phyloP scores from a whole-genome alignment of 1,140 invertebrate genomes.

The Drosophila neocordata region DNA sequence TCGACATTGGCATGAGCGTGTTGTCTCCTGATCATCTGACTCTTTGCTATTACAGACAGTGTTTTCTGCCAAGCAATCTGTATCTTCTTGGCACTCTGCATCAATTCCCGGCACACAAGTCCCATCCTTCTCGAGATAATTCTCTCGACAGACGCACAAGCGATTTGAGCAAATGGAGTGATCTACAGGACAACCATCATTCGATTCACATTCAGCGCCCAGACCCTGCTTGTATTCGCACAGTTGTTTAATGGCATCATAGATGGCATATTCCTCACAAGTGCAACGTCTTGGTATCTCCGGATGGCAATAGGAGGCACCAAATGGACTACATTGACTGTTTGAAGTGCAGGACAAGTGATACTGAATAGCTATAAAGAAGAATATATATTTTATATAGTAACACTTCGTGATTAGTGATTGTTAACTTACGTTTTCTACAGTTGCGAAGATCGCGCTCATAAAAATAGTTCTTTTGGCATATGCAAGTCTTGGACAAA shows the following conservation, averaged over 20 bases:
- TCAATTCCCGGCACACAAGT: conserved; percentile 82
- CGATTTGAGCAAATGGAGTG: conserved; percentile 82
- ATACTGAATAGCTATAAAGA: conserved; percentile 75
- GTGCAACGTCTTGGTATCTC: conserved; percentile 74
- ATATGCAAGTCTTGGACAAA: conserved; percentile 74
- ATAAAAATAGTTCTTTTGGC: conserved; percentile 81
- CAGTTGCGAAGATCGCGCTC: conserved; percentile 72
- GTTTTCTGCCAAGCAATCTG: conserved; percentile 82
- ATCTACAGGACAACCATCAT: conserved; percentile 67
- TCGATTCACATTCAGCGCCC: conserved; percentile 71
- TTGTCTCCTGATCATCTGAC: conserved; percentile 47
- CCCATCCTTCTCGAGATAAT: conserved; percentile 77
- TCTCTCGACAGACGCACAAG: conserved; percentile 79
- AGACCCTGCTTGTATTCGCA: conserved; percentile 73
- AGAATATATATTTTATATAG: neutral
- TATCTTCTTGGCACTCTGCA: conserved; percentile 76
- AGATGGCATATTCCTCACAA: conserved; percentile 75
- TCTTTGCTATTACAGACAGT: conserved; percentile 70
- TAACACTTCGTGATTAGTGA: too few relatives aligned
- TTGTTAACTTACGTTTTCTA: conserved; percentile 72
- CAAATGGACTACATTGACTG: conserved; percentile 81
- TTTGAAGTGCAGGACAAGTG: conserved; percentile 78
- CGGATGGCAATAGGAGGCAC: conserved; percentile 70
- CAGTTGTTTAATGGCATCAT: conserved; percentile 73
- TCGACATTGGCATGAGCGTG: conserved; percentile 82